Evolutionary conservation across 2,113 vertebrate species (phyloP), one percentile per base, ranked within the genome.

Genomic region (Eurystomus gularis): DNA sequence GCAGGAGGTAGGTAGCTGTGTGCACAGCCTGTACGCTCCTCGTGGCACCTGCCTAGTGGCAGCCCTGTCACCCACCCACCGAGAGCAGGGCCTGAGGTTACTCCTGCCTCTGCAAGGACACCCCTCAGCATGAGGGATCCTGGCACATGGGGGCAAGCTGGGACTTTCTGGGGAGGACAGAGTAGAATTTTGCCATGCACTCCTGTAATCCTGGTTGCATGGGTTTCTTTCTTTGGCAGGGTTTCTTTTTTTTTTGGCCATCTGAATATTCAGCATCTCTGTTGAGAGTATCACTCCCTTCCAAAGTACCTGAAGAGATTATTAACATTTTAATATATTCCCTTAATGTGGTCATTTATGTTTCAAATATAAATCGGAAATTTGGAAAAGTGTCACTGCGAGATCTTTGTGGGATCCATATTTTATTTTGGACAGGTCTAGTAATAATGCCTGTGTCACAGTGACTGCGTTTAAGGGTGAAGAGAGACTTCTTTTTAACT

Each of bases 21-120:
- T 19, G 0, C 24, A 7, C n/a, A 28, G 58, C 21, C 44, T 1
- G 2, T 39, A 28, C 2, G 10, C 24, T 86, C 24, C 44, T 83
- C 2, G 0, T 44, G 62, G 62, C 52, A 65, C 21, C 26, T 5
- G 54, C 44, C 18, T 1, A 5, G 66, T 23, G 57, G 25, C 62
- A 82, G 49, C 42, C 66, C 52, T 8, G 14, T 57, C 75, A 68
- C 28, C 24, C 3, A 4, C 52, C 15, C 1, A 1, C 1, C 2
- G 10, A 33, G 42, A 76, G 42, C 39, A 29, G 42, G 51, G 42
- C 39, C n/a, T 3, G 2, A n/a, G 33, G 75, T 61, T 61, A 5
- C n/a, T 62, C 25, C 44, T 52, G 62, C 33, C 33, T 60, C 42
- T 3, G 0, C 24, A 55, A 76, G 29, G 35, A 17, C 28, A 29